These are phyloP conservation scores for Xylota sylvarum DNA, from an alignment of 2,888 invertebrate species.

Conservation along the genomic window DNA sequence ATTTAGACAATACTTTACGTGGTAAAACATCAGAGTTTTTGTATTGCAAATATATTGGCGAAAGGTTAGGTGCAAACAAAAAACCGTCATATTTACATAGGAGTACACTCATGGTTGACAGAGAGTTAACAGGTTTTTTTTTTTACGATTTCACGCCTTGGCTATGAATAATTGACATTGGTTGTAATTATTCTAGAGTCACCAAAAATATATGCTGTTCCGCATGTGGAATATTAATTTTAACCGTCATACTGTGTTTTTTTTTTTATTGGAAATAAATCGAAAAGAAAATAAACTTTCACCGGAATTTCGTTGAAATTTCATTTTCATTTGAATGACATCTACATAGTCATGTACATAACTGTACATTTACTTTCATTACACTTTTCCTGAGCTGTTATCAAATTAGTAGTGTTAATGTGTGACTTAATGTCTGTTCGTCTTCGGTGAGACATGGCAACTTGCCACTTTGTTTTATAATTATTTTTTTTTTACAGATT, in stretches of 20 bases:
- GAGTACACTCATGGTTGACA: not conserved
- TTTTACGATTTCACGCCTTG: not conserved
- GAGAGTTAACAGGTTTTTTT: not conserved
- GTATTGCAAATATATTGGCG: not conserved
- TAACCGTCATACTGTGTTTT: not conserved
- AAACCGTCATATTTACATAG: not conserved
- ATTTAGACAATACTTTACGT: not conserved
- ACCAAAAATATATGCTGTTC: not conserved
- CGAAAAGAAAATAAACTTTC: constrained; percentile 30
- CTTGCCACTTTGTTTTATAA: constrained; percentile 8
- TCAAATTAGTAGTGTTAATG: constrained; percentile 18
- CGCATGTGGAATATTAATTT: constrained; percentile 12
- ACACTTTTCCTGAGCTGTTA: not conserved
- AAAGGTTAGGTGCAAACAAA: constrained; percentile 7
- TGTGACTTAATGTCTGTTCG: not conserved
- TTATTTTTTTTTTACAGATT: not conserved
- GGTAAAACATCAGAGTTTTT: not conserved
- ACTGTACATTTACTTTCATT: constrained; percentile 28
- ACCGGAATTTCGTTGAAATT: constrained; percentile 44
- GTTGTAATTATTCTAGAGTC: constrained; percentile 10
- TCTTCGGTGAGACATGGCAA: not conserved
- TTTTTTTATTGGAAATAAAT: constrained; percentile 9
- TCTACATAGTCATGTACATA: constrained; percentile 19
- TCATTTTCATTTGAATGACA: constrained; percentile 63
- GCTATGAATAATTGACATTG: not conserved